Conservation (phyloP, 2,113 vertebrate species). For the Megaleporinus macrocephalus region DNA sequence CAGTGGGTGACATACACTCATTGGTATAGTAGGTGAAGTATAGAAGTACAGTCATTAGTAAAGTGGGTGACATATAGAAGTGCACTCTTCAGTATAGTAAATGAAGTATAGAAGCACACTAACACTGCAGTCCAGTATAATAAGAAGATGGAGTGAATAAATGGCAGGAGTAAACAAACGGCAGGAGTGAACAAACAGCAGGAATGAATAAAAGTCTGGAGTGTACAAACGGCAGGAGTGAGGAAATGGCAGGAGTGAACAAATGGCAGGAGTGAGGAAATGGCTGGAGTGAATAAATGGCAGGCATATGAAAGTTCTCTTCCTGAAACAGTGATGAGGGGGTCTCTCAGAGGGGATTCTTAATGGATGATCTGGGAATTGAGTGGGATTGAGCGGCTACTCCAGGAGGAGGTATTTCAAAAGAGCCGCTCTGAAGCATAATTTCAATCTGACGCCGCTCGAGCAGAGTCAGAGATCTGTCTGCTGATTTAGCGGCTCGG, state of each 20-base stretch:
- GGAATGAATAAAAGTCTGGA: background rate
- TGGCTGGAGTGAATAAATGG: background rate
- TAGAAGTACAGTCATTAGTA: too few species aligned
- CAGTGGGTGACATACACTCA: too few species aligned
- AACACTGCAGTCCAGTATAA: too few species aligned
- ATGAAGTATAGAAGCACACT: too few species aligned
- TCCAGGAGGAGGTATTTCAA: background rate
- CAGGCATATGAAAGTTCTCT: background rate
- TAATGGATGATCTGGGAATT: background rate
- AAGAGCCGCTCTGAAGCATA: background rate
- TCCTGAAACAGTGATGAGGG: background rate
- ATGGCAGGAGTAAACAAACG: too few species aligned
- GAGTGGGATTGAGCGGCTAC: background rate
- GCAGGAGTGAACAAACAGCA: background rate
- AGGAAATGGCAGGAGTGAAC: too few species aligned
- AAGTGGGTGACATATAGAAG: too few species aligned
- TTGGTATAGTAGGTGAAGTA: too few species aligned
- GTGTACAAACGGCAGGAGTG: too few species aligned
- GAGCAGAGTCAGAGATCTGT: background rate
- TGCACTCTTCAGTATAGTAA: too few species aligned
- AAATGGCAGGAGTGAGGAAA: too few species aligned
- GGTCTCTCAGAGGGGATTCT: background rate
- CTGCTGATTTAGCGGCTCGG: slow-evolving; percentile 2
- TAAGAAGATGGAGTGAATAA: too few species aligned
- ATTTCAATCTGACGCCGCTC: slow-evolving; percentile 28